phyloP scores from a whole-genome alignment of 2,888 invertebrate species.

The Tricholauxania praeusta region DNA sequence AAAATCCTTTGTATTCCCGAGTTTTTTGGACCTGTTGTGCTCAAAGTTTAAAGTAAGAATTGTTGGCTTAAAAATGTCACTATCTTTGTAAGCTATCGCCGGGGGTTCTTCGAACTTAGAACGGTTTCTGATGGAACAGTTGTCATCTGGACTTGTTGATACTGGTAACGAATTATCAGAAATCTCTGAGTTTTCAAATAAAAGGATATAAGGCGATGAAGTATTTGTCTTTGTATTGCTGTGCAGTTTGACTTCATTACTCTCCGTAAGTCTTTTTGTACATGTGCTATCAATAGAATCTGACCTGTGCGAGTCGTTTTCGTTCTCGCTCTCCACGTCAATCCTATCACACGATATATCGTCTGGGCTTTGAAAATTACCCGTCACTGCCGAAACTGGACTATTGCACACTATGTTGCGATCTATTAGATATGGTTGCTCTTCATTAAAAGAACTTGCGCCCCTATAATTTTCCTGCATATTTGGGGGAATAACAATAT shows the following conservation, averaged over 20 bases:
- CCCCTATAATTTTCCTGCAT: constrained; percentile 45
- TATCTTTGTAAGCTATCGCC: constrained; percentile 39
- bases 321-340: constrained; percentile 66
- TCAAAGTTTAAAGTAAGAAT: constrained; percentile 57
- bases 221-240: constrained; percentile 1
- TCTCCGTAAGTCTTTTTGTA: constrained; percentile 51
- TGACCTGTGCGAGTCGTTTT: constrained; percentile 65
- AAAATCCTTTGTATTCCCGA: constrained; percentile 65
- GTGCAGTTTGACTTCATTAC: constrained; percentile 10
- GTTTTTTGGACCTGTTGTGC: constrained; percentile 56
- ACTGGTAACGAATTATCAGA: constrained; percentile 56
- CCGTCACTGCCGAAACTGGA: constrained; percentile 43
- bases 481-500: constrained; percentile 33
- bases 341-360: constrained; percentile 66
- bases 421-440: constrained; percentile 43
- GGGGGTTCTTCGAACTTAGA: constrained; percentile 42
- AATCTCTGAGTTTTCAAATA: constrained; percentile 62
- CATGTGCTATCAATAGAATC: constrained; percentile 65
- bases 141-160: constrained; percentile 56
- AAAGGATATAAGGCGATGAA: constrained; percentile 55
- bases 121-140: constrained; percentile 44
- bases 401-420: constrained; percentile 47
- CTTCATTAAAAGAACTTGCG: constrained; percentile 29
- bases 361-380: constrained; percentile 57
- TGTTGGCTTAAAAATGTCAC: constrained; percentile 50